These are phyloP conservation scores for Piprites chloris DNA, from an alignment of 2,113 vertebrate genomes.

Conservation along the genomic window DNA sequence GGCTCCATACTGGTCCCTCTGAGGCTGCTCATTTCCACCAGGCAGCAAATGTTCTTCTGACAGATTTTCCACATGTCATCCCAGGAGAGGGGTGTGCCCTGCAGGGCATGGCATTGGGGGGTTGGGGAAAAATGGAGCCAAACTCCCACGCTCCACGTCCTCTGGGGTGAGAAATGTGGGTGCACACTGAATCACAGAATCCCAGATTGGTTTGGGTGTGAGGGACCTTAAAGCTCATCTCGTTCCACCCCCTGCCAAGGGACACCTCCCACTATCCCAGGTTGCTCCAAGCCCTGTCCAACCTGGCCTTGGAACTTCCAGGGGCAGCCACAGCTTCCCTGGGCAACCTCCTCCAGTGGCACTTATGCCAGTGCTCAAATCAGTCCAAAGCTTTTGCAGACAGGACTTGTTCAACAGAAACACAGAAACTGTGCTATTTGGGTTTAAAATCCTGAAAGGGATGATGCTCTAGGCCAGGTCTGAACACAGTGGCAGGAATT, in stretches of 20 bases:
- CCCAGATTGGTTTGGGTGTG: not conserved
- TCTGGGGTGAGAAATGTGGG: not conserved
- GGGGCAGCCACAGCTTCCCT: not conserved
- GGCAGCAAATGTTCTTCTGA: not conserved
- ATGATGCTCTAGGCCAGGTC: not conserved
- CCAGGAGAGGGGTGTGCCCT: not conserved
- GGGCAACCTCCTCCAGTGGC: not conserved
- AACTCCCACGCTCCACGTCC: not conserved
- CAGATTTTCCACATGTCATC: not conserved
- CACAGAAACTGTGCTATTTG: not conserved
- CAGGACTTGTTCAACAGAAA: not conserved
- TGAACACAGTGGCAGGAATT: not conserved
- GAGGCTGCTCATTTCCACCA: not conserved
- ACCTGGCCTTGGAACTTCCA: not conserved
- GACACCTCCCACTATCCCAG: not conserved
- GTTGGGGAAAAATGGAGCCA: not conserved
- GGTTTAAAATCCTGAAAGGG: not conserved
- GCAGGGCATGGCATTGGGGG: not conserved
- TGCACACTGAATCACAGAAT: not conserved
- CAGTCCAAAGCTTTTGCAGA: not conserved
- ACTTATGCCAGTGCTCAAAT: not conserved
- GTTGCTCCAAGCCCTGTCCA: accelerated
- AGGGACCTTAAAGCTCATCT: not conserved
- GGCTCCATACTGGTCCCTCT: not conserved
- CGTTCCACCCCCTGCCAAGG: not conserved